Evolutionary conservation across 1,140 invertebrate genomes (phyloP), one percentile per base, ranked within the genome.

Genomic region (Bombus difficillimus): DNA sequence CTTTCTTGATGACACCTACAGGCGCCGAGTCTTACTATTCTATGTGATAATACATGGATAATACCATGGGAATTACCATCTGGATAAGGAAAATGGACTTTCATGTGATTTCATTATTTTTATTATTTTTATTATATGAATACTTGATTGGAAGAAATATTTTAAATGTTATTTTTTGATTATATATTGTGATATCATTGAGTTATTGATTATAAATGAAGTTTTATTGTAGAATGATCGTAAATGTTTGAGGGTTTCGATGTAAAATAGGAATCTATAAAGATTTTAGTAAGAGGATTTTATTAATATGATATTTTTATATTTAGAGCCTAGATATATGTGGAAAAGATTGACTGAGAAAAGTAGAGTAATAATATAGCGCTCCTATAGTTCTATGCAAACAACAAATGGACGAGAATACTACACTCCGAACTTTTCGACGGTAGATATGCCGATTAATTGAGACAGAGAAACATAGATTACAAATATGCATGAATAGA

Each of bases 1-100:
- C 43, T 69, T 53, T 53, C 15, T 57, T n/a, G 13, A 18, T 78
- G 81, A 83, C 81, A 76, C 73, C 81, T 83, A 34, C 62, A 76
- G 73, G 59, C n/a, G 10, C 4, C 3, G 39, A 22, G 32, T 22
- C 28, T 47, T 22, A 83, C 81, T 83, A 83, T 41, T 22, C 9
- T 57, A 34, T 69, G 6, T 53, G 18, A 53, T 53, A 53, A 53
- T 53, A 53, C 18, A 3, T 22, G 10, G 41, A 73, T 73, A 32
- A 43, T 43, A 32, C 8, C 25, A 5, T 28, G 37, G 25, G 3
- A 71, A 71, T 28, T 39, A 28, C 12, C 12, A 71, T 71, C 28
- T 28, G 37, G 6, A 39, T 71, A 28, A 39, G 3, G 4, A 18
- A 71, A 28, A 39, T 13, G 3, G 3, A 12, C 4, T 28, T 39